Evolutionary conservation across 2,797 vertebrate species (phyloP).

Genomic region (Sphenodon punctatus): DNA sequence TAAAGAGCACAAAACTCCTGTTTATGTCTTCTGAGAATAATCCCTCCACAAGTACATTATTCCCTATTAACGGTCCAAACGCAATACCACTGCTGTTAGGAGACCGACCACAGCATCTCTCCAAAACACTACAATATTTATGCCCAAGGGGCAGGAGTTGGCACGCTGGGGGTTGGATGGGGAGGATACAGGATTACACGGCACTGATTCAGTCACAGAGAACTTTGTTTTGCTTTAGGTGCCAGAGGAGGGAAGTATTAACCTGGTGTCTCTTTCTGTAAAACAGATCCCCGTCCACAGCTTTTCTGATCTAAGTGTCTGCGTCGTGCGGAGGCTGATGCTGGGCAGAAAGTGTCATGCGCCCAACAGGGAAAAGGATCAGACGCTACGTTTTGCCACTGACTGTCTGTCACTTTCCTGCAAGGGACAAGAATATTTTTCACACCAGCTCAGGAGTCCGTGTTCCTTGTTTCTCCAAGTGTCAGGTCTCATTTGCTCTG

Average conservation of each 20-base stretch:
- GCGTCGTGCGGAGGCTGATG: neutral
- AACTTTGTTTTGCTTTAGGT: neutral
- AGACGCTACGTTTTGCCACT: rapidly evolving
- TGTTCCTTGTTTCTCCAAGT: neutral
- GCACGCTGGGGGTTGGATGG: neutral
- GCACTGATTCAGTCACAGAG: neutral
- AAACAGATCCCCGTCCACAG: neutral
- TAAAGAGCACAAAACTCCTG: neutral
- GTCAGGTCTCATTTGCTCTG: conserved; percentile 42
- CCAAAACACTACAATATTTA: neutral
- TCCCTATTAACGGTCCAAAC: neutral
- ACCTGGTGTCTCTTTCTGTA: neutral
- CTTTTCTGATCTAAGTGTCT: rapidly evolving
- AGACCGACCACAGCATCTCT: rapidly evolving
- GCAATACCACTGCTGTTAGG: rapidly evolving
- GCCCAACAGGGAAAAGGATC: neutral
- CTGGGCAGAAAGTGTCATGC: neutral
- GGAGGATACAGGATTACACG: neutral
- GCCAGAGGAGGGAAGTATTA: neutral
- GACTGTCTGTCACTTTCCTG: neutral
- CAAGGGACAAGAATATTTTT: conserved; percentile 26
- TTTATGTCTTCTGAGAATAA: neutral
- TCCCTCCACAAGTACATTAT: neutral
- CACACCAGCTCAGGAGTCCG: conserved; percentile 13
- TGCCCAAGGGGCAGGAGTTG: neutral